Evolutionary conservation across 2,797 vertebrate species (phyloP), one percentile per base, ranked within the genome.

Genomic region (Paguma larvata): DNA sequence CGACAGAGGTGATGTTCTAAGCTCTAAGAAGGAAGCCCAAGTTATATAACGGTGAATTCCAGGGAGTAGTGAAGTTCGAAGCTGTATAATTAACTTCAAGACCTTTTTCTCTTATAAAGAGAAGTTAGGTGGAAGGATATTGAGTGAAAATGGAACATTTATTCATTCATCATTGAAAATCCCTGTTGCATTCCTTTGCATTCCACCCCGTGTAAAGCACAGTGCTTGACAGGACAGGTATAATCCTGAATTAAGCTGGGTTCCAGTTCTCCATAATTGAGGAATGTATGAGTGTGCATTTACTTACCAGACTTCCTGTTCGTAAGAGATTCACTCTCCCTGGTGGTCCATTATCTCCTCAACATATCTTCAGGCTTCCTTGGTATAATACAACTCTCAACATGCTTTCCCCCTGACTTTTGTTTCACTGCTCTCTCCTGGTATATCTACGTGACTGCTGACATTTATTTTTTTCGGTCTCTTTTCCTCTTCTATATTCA

Each of bases 161-260:
- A 30, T 75, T 72, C 2, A 34, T 62, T 78, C 9, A 3, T 77
- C 25, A 10, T 83, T 59, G 30, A 77, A 83, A 44, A 14, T 84
- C 56, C 19, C 21, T 0, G 21, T 7, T 85, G 46, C 68, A 3
- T 3, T 53, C 12, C 4, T 86, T 7, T 85, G 46, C 68, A 3
- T 3, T 53, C 12, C 4, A 27, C 13, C 1, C 23, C 46, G 0
- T 56, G 5, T 48, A 65, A 53, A 21, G 8, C 25, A 48, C 2
- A 6, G 18, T 15, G 2, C 5, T 41, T 11, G 21, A 27, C 3
- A 15, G 15, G 41, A 19, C 3, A 68, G 53, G 51, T 9, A 11
- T 3, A 78, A 63, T 77, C 12, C 30, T 11, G 5, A 51, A 51
- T 16, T 23, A 92, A 92, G 30, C 23, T 6, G 34, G 15, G 4